Evolutionary conservation across 2,113 vertebrate species (phyloP).

Genomic region (Oncorhynchus gorbuscha): DNA sequence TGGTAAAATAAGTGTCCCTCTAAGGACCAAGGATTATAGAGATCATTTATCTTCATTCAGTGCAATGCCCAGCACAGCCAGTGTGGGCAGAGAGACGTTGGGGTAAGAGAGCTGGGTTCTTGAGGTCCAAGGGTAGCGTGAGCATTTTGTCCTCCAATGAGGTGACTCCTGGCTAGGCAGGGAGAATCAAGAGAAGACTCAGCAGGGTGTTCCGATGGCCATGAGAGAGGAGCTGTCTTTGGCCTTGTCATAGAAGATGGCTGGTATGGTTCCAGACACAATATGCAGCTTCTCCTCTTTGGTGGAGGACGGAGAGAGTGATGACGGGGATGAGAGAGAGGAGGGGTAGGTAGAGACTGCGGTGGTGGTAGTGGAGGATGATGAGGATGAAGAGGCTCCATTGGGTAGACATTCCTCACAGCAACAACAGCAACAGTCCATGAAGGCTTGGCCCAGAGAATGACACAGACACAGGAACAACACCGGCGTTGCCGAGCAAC

Average conservation of each 20-base stretch:
- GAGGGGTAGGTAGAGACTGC: conserved; percentile 20
- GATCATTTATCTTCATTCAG: neutral
- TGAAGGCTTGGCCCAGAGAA: conserved; percentile 87
- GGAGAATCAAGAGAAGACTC: conserved; percentile 42
- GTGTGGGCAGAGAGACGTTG: neutral
- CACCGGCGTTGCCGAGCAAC: conserved; percentile 81
- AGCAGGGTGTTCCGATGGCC: conserved; percentile 84
- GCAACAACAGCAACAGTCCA: conserved; percentile 98
- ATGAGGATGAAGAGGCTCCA: conserved; percentile 34
- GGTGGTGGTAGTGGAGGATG: conserved; percentile 37
- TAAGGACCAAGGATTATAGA: neutral
- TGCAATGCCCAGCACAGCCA: neutral
- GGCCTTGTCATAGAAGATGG: conserved; percentile 76
- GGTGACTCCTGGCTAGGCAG: neutral
- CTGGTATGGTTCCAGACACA: conserved; percentile 63
- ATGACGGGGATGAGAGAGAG: conserved; percentile 54
- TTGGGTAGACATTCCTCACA: conserved; percentile 79
- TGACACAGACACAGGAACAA: conserved; percentile 86
- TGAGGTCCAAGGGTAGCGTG: neutral
- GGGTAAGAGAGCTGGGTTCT: neutral
- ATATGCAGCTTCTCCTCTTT: conserved; percentile 73
- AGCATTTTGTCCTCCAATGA: conserved; percentile 17
- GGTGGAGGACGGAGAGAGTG: conserved; percentile 49
- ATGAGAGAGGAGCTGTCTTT: conserved; percentile 70
- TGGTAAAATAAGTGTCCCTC: neutral